Evolutionary conservation across 2,797 vertebrate species (phyloP).

Genomic region (Syngnathus acus): DNA sequence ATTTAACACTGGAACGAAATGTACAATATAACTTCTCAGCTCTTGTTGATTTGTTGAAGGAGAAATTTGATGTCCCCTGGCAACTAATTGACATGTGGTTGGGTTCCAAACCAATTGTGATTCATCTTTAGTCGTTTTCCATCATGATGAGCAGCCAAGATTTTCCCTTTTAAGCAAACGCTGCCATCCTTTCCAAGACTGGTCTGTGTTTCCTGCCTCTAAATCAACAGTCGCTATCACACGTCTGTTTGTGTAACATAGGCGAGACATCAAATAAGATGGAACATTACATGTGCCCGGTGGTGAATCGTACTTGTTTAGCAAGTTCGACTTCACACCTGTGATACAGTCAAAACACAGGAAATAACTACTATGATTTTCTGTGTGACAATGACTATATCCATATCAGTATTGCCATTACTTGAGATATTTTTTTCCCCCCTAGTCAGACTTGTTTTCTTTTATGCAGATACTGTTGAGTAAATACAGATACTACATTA

Average conservation of each 20-base stretch:
- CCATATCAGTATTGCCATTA: neutral
- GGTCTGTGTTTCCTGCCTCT: neutral
- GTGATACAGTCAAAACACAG: conserved; percentile 43
- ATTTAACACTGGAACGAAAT: neutral
- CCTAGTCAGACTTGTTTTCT: conserved; percentile 8
- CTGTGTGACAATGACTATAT: conserved; percentile 8
- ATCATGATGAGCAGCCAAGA: neutral
- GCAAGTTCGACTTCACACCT: conserved; percentile 12
- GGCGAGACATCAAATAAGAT: neutral
- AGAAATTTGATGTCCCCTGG: neutral
- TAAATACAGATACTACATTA: conserved; percentile 7
- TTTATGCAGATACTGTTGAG: conserved; percentile 4
- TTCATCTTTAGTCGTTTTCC: neutral
- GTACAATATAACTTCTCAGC: neutral
- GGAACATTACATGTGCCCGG: conserved; percentile 14
- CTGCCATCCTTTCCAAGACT: conserved; percentile 1
- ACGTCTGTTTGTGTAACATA: neutral
- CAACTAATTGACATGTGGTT: conserved; percentile 2
- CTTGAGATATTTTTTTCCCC: neutral
- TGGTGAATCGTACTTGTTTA: conserved; percentile 18
- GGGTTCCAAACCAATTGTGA: neutral
- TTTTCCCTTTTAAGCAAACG: conserved; percentile 10
- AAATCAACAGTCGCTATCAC: neutral
- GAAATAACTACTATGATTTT: conserved; percentile 1
- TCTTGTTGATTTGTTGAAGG: neutral